Evolutionary conservation across 30 jellyfish, hydroid and myxozoan species (phyloP), one percentile per base, ranked within the genome.

Genomic region (Hydractinia symbiolongicarpus): DNA sequence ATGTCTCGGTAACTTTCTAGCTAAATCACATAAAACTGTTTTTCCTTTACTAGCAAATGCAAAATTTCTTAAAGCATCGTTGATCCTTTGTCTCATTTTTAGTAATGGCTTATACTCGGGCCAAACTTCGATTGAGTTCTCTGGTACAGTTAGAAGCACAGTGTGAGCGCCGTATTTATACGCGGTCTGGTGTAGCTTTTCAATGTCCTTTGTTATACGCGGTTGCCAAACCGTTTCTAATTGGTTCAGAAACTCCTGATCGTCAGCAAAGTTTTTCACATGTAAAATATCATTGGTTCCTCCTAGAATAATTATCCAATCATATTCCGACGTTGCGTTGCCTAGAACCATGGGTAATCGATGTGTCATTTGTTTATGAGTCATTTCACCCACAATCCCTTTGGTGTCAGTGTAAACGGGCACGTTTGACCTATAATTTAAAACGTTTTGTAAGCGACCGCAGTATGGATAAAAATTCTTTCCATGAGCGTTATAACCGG

Each of bases 371-470:
- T 93, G 98, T 74, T 93, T 93, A 69, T 93, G 98, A 9, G 98
- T 88, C 98, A 93, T 93, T 66, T 93, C 98, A 8, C 98, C 98
- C 16, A 93, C 98, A 61, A 93, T 93, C 30, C 98, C 98, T 67
- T 87, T 93, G 73, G 96, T 82, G 56, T 81, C 87, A 81, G 89
- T 61, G 53, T 75, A 61, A 5, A 86, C 94, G 9, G 89, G 95
- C 3, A 81, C 64, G 14, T 67, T 81, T 67, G 87, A 83, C 17
- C 84, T 58, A 40, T 54, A 72, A n/a, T 71, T 66, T 51, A 93
- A 30, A 54, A 83, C 71, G 53, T 72, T 84, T 50, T 82, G 85
- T 61, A 93, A 73, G 52, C 81, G 95, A 50, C 81, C 68, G 53
- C 96, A 92, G 73, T 93, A 93, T 4, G 98, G 98, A 13, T 81